These are phyloP conservation scores for Brachypteracias leptosomus DNA, from an alignment of 2,113 vertebrate genomes.

Conservation along the genomic window DNA sequence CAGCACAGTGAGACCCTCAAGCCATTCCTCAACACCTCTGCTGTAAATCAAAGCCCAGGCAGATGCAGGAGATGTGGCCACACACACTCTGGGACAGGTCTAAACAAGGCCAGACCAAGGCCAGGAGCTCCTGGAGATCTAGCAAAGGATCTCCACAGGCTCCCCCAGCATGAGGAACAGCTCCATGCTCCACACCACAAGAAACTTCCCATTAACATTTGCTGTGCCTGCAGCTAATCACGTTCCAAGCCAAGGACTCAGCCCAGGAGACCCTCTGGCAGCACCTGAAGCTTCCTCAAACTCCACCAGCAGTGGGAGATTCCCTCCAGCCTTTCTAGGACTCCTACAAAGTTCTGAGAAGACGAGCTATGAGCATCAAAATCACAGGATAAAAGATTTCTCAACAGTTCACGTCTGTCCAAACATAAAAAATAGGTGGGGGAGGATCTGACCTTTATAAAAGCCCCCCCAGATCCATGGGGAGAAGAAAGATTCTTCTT, in stretches of 20 bases:
- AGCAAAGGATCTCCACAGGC: neutral
- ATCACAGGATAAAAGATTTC: neutral
- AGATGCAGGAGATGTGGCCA: neutral
- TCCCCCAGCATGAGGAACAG: fast-evolving
- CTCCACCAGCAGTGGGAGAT: neutral
- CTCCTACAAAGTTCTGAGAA: neutral
- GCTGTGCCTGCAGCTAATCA: neutral
- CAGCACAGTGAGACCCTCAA: neutral
- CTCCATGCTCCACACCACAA: fast-evolving
- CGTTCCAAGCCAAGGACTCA: fast-evolving
- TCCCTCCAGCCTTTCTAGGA: neutral
- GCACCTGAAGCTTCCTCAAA: neutral
- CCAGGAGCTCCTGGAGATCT: no score
- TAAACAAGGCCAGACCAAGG: neutral
- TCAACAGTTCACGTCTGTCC: neutral
- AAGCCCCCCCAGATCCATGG: neutral
- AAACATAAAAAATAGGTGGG: neutral
- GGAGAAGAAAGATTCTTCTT: neutral
- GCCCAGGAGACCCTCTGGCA: fast-evolving
- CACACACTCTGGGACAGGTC: neutral
- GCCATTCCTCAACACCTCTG: no score
- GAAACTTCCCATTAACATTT: neutral
- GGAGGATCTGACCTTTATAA: neutral
- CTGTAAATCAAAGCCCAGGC: neutral
- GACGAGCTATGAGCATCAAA: neutral